phyloP scores from a whole-genome alignment of 2,113 vertebrate species.

The Athene cunicularia region DNA sequence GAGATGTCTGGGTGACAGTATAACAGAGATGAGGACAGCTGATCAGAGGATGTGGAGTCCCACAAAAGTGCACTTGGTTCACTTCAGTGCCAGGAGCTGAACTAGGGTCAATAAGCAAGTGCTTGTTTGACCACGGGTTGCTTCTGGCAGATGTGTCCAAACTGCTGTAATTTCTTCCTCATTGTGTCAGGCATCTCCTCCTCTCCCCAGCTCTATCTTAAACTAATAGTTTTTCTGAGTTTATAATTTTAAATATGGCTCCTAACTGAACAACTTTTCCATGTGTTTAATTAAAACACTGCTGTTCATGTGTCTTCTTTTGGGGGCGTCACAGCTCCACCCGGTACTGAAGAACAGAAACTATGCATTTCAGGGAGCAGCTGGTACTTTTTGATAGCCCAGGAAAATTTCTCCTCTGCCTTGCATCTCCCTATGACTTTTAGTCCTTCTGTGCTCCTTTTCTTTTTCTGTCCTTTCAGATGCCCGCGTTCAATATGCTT shows the following conservation, averaged over 20 bases:
- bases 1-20: neutral
- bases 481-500: neutral
- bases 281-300: neutral
- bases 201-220: neutral
- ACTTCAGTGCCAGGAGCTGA: neutral
- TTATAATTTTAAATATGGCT: neutral
- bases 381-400: neutral
- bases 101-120: neutral
- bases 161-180: neutral
- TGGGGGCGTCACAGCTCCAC: neutral
- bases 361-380: neutral
- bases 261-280: neutral
- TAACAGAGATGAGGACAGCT: neutral
- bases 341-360: neutral
- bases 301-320: neutral
- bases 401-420: neutral
- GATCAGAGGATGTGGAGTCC: neutral
- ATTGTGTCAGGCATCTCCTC: neutral
- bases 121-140: neutral
- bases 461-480: neutral
- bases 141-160: neutral
- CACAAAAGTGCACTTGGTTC: neutral
- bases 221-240: neutral
- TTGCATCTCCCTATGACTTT: neutral
- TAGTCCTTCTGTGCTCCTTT: neutral